Percentiles rank a stretch among this genome's conserved stretches.
These are phyloP conservation scores for Dysmachus trigonus DNA, from an alignment of 2,888 invertebrate species.

Conservation along the genomic window DNA sequence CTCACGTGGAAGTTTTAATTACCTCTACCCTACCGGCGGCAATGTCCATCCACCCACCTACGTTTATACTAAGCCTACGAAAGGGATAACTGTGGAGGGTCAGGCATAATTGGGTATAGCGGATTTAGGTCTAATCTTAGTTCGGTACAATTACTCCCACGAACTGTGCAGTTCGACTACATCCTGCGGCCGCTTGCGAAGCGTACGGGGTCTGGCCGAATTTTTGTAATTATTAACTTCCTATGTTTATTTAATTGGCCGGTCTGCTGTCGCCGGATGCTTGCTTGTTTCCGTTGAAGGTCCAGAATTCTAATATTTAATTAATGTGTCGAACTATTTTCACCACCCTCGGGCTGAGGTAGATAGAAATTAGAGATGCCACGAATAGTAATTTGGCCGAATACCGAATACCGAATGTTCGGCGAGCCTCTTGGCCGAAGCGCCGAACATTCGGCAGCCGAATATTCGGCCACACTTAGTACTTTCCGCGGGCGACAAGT, in stretches of 20 bases:
- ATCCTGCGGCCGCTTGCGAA: not conserved
- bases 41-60: not conserved
- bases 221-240: conserved; percentile 13
- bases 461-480: too few relatives aligned
- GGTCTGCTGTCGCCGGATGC: not conserved
- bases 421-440: too few relatives aligned
- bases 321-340: conserved; percentile 1
- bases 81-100: not conserved
- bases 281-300: not conserved
- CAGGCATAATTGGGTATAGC: not conserved
- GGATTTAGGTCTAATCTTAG: not conserved
- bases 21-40: not conserved
- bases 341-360: not conserved
- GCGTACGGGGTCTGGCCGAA: not conserved
- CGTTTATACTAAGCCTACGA: not conserved
- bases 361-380: too few relatives aligned
- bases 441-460: too few relatives aligned
- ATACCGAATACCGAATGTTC: too few relatives aligned
- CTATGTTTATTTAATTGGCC: not conserved
- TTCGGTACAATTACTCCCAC: not conserved
- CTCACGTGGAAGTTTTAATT: conserved; percentile 2
- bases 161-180: not conserved
- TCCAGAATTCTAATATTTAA: not conserved
- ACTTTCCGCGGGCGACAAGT: too few relatives aligned
- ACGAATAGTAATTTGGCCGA: too few relatives aligned